Base-by-base conservation (phyloP, 2,888 invertebrate genomes). In the Oligia strigilis region DNA sequence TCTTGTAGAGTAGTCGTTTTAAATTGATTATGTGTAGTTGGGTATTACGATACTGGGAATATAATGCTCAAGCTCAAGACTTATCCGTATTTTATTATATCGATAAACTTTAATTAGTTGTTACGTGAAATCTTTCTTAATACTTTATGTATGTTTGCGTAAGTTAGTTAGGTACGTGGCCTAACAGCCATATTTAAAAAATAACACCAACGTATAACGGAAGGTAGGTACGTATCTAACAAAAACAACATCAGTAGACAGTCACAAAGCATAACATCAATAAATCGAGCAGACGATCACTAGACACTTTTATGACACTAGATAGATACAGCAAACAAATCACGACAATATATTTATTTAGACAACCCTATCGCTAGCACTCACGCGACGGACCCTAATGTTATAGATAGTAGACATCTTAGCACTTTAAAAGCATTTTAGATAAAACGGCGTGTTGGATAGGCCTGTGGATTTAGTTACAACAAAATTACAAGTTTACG, bases 401-500 rank as follows among this genome's bases (percentile, higher is more conserved):
- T 90, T 86, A 86, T 81, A 93, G 93, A 92, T 92, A 92, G 90
- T 87, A 91, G 90, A 90, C 91, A 91, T 94, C 93, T 94, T 92
- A 94, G 94, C 94, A 92, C 93, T 96, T 95, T 95, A 94, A 95
- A 95, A 94, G 93, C 94, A 93, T 95, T 95, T 95, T 93, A 95
- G 95, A 95, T 95, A 95, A 94, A 93, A 93, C 90, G 90, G 92
- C 91, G 90, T 93, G 93, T 93, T 90, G 85, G 93, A 94, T 94
- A 93, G 92, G 93, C 91, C 92, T 92, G 91, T 92, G 93, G 93
- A 94, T 94, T 95, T 93, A 93, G 95, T 94, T 93, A 95, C 95
- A 93, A 95, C 94, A 95, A 95, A 94, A 95, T 94, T 94, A 96
- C 95, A 95, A 92, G 93, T 96, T 96, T 96, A 96, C 93, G 94